Evolutionary conservation across 2,797 vertebrate genomes (phyloP), one percentile per base, ranked within the genome.

Genomic region (Girardinus metallicus): DNA sequence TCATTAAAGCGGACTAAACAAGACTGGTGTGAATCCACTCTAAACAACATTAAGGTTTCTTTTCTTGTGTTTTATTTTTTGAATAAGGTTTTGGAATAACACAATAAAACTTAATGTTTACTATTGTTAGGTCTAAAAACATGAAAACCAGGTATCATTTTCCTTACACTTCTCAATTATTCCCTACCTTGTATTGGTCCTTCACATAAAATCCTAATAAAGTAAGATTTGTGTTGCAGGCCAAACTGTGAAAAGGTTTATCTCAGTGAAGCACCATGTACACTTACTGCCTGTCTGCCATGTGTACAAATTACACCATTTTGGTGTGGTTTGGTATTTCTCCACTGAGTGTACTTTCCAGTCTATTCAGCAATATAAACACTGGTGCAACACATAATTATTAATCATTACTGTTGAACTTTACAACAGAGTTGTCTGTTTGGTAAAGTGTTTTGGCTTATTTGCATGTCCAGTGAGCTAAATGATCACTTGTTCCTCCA

Each of bases 401-500:
- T 4, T 46, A 62, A 47, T 60, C 29, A 36, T 18, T 74, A 51
- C 7, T 18, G 18, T n/a, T 21, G n/a, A 29, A 43, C 64, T 55
- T 71, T 70, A 55, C 62, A 34, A 34, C 2, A 36, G 15, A 77
- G 39, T 68, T 62, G 49, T 43, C 2, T 51, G 15, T 57, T 66
- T 16, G 36, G 46, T 74, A 75, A 23, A 29, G 15, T 11, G 8
- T 44, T 79, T 76, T n/a, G 29, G 10, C 16, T 75, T 0, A 47
- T 79, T 80, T 74, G 41, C 51, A 68, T 41, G 2, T 0, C 64
- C 23, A 73, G 3, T 39, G 55, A 84, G 5, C 75, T 81, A 77
- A 75, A 85, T 49, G 31, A 83, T 82, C 8, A 3, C 49, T 76
- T 31, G 44, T 62, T 80, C 0, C 51, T 46, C 57, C 1, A 26